A percentile compares a stretch with the other conserved stretches of the same genome.
These are phyloP conservation scores for Phainopepla nitens DNA, from an alignment of 2,113 vertebrate genomes.

Conservation along the genomic window DNA sequence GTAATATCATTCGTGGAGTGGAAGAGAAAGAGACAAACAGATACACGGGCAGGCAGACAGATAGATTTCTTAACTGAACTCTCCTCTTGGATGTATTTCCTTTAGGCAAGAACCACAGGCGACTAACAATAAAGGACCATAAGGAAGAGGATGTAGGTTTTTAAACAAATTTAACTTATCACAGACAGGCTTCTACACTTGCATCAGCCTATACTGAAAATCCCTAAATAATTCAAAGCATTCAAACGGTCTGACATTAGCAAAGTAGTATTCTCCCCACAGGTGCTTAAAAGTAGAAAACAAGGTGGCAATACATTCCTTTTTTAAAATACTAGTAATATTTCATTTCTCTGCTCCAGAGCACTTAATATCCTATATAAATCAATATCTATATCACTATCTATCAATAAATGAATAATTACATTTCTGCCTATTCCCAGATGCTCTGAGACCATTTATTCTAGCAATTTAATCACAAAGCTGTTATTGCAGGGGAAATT, in stretches of 20 bases:
- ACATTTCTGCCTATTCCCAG: constrained; percentile 3
- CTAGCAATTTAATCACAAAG: constrained; percentile 30
- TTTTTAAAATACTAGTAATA: neutral
- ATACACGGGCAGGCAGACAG: neutral
- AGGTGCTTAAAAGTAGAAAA: neutral
- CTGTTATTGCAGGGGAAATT: constrained; percentile 36
- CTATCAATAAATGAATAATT: constrained; percentile 51
- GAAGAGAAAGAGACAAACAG: constrained; percentile 13
- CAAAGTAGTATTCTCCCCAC: neutral
- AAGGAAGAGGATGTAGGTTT: neutral
- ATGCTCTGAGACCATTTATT: neutral
- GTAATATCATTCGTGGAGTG: neutral
- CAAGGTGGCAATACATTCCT: neutral
- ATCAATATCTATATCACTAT: neutral
- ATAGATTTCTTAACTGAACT: neutral
- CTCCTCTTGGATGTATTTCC: neutral
- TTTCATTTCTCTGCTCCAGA: neutral
- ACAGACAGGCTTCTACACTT: neutral
- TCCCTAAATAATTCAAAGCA: constrained; percentile 36
- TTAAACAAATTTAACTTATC: neutral
- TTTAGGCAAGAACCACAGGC: neutral
- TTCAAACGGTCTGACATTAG: neutral
- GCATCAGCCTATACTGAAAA: neutral
- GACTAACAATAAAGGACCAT: neutral
- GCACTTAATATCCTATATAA: neutral